These are phyloP conservation scores for Hypercompe scribonia DNA, from an alignment of 2,888 invertebrate genomes.

Conservation along the genomic window DNA sequence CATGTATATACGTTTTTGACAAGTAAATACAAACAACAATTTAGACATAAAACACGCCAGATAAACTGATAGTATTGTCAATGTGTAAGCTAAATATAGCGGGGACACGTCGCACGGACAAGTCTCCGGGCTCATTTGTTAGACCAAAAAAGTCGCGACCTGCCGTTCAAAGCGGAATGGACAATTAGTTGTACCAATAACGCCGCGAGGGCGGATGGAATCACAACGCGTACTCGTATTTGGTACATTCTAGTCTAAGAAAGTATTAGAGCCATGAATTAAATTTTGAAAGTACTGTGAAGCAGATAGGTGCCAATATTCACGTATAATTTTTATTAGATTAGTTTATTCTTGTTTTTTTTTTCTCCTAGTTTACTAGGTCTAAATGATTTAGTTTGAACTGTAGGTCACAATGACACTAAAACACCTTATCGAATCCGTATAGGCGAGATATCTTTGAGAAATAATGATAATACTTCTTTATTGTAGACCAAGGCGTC, in stretches of 20 bases:
- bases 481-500: no score
- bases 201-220: slow-evolving; percentile 25
- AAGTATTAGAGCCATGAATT: background rate
- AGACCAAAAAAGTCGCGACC: slow-evolving; percentile 41
- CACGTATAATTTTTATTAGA: background rate
- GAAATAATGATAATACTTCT: no score
- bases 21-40: background rate
- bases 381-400: background rate
- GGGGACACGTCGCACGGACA: slow-evolving; percentile 5
- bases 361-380: background rate
- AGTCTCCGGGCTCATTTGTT: slow-evolving; percentile 37
- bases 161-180: slow-evolving; percentile 32
- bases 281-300: background rate
- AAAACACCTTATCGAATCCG: no score
- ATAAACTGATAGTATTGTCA: slow-evolving; percentile 8
- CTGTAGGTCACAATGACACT: no score
- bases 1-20: no score
- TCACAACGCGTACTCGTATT: slow-evolving; percentile 28
- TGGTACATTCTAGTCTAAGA: background rate
- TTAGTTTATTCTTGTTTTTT: background rate
- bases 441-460: no score
- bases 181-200: slow-evolving; percentile 47
- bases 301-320: background rate
- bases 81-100: slow-evolving; percentile 11
- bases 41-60: background rate